Conservation (phyloP, 2,888 invertebrate species). For the Girardia tigrina region DNA sequence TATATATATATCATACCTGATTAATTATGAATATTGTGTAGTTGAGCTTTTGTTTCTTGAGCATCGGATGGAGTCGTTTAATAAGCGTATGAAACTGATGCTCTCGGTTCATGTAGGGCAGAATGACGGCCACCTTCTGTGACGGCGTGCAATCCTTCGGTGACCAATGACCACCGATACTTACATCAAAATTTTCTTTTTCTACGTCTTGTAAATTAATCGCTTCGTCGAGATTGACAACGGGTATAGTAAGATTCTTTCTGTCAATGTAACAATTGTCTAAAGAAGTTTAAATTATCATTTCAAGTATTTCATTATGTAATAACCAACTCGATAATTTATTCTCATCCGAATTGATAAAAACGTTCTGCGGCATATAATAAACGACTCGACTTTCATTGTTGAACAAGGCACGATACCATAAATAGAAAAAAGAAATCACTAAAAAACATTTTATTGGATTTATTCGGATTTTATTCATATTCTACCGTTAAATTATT, state of each 20-base stretch:
- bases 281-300: too few relatives aligned
- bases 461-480: too few relatives aligned
- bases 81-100: slow-evolving; percentile 41
- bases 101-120: slow-evolving; percentile 42
- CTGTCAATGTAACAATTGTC: not conserved
- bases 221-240: not conserved
- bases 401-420: too few relatives aligned
- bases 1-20: too few relatives aligned
- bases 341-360: too few relatives aligned
- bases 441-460: too few relatives aligned
- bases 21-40: slow-evolving; percentile 44
- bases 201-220: not conserved
- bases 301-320: too few relatives aligned
- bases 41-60: slow-evolving; percentile 41
- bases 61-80: slow-evolving; percentile 42
- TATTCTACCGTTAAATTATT: too few relatives aligned
- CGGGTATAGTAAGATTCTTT: not conserved
- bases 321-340: too few relatives aligned
- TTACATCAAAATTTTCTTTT: slow-evolving; percentile 39
- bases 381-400: too few relatives aligned
- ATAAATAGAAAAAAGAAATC: too few relatives aligned
- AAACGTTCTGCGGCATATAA: too few relatives aligned
- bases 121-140: slow-evolving; percentile 44
- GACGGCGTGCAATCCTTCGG: slow-evolving; percentile 41
- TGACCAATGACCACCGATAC: slow-evolving; percentile 41